These are phyloP conservation scores for Tapirus indicus DNA, from an alignment of 2,797 vertebrate genomes.

Conservation along the genomic window DNA sequence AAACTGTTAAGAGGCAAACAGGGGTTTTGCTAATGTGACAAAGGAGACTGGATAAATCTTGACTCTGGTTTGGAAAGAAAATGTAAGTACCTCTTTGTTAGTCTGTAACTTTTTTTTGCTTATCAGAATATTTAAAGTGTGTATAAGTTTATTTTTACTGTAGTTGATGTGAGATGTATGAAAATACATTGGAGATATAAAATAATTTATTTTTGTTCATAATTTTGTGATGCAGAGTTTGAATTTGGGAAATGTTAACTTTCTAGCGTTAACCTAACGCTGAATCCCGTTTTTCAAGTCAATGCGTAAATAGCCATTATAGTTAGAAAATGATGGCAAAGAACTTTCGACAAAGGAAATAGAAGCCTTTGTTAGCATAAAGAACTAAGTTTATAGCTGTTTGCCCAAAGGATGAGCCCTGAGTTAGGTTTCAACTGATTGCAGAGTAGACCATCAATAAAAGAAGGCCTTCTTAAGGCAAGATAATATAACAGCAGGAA, in stretches of 20 bases:
- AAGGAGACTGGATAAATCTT: not conserved
- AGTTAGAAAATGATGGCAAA: constrained; percentile 56
- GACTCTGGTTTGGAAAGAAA: not conserved
- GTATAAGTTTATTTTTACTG: not conserved
- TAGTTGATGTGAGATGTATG: not conserved
- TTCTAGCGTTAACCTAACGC: constrained; percentile 37
- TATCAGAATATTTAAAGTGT: not conserved
- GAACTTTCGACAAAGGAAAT: constrained; percentile 30
- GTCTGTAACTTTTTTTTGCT: not conserved
- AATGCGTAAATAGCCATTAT: constrained; percentile 42
- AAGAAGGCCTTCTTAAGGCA: constrained; percentile 17
- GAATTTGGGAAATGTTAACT: constrained; percentile 25
- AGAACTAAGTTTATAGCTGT: constrained; percentile 39
- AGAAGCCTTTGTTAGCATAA: constrained; percentile 45
- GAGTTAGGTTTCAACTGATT: constrained; percentile 57
- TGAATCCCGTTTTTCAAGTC: constrained; percentile 48
- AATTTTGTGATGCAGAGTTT: constrained; percentile 36
- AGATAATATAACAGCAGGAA: not conserved
- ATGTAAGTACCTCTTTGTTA: not conserved
- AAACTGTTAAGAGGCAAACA: not conserved
- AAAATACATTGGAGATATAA: constrained; percentile 13
- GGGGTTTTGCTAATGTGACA: not conserved
- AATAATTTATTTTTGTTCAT: constrained; percentile 11
- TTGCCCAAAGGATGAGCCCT: constrained; percentile 13
- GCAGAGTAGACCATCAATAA: constrained; percentile 11